Evolutionary conservation across 2,888 invertebrate genomes (phyloP), one percentile per base, ranked within the genome.

Genomic region (Apeira syringaria): DNA sequence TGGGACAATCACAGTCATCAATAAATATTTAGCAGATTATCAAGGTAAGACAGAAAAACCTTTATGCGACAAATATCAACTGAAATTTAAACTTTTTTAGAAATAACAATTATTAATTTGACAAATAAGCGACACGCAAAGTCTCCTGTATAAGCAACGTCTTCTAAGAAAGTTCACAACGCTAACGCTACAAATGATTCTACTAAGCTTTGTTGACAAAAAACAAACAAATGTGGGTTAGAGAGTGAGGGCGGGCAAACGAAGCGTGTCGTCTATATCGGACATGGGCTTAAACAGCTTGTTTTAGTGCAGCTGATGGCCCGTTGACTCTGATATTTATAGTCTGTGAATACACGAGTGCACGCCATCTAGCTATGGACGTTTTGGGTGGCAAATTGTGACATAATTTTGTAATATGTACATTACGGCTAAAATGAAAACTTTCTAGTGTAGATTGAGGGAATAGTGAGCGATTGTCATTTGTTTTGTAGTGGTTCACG

Each of bases 301-400:
- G 71, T 75, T 79, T 70, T 46, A 46, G 39, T 46, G 33, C 64
- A 61, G 68, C 70, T 63, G 64, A 74, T 69, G 76, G 67, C 64
- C 63, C 63, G 72, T 68, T 71, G 68, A 68, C 68, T 68, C 61
- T 53, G 63, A 68, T 80, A 80, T 80, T 79, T 77, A 76, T 75
- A 76, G 56, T 55, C n/a, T 57, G 64, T 62, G 63, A 66, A 55
- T 54, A 61, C 52, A 54, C 60, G 56, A 57, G 48, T 51, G 53
- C 59, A 61, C 60, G 61, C 61, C 64, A 60, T 56, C 53, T 33
- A 39, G 33, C 31, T 35, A 2, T 9, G 8, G 17, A 29, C 11
- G 12, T 22, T 30, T 22, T 46, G 39, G 45, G 39, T 39, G 39
- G 45, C 31, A 35, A 28, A 37, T 33, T 31, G 28, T 38, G 25